Conservation (phyloP, 2,888 invertebrate genomes). For the Ectropis crepuscularia region DNA sequence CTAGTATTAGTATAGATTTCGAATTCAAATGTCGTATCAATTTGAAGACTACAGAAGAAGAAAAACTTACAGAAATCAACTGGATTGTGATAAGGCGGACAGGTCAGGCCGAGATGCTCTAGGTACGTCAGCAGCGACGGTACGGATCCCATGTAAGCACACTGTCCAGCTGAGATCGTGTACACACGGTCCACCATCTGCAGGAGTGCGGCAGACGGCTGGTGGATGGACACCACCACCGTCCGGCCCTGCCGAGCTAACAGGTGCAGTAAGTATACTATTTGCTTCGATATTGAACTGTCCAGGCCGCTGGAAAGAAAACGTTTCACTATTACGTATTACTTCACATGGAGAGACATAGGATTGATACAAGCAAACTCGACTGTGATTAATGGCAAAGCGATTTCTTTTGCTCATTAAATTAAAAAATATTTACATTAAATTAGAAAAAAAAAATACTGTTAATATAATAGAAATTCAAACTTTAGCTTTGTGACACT, state of each 20-base stretch:
- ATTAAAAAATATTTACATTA: neutral
- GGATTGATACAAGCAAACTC: too few species aligned
- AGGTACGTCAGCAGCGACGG: constrained; percentile 91
- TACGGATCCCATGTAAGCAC: constrained; percentile 92
- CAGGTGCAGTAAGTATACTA: constrained; percentile 91
- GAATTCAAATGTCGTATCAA: neutral
- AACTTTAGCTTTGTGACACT: too few species aligned
- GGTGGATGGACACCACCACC: constrained; percentile 95
- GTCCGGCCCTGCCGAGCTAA: constrained; percentile 94
- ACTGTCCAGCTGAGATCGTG: constrained; percentile 91
- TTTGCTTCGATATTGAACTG: constrained; percentile 90
- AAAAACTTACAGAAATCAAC: constrained; percentile 92
- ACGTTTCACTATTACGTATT: constrained; percentile 14
- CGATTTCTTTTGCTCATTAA: neutral
- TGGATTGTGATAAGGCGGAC: constrained; percentile 96
- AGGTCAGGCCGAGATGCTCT: constrained; percentile 87
- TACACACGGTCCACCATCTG: constrained; percentile 96
- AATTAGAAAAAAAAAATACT: too few species aligned
- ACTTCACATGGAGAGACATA: too few species aligned
- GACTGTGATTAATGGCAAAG: too few species aligned
- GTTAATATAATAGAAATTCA: too few species aligned
- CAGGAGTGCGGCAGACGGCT: constrained; percentile 94
- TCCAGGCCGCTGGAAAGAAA: constrained; percentile 72
- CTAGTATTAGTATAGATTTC: neutral
- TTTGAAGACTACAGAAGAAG: neutral